These are phyloP conservation scores for Pediacus dermestoides DNA, from an alignment of 2,888 invertebrate genomes.

Conservation along the genomic window DNA sequence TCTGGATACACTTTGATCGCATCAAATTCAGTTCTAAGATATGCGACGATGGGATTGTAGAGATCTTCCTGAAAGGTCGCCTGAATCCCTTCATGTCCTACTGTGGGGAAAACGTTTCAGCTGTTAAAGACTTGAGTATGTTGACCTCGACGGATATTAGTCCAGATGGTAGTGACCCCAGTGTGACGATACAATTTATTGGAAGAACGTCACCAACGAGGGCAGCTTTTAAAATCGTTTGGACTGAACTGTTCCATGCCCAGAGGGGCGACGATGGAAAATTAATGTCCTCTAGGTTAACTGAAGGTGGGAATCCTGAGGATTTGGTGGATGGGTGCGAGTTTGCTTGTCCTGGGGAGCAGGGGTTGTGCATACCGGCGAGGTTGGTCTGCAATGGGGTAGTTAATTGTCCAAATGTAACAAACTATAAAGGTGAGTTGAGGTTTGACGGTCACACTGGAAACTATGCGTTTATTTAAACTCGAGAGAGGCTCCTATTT, in stretches of 20 bases:
- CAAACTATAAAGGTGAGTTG: constrained; percentile 53
- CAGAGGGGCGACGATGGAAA: constrained; percentile 81
- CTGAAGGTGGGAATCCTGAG: constrained; percentile 54
- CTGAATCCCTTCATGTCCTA: constrained; percentile 74
- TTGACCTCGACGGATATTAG: constrained; percentile 75
- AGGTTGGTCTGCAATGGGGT: constrained; percentile 83
- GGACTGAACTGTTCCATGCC: constrained; percentile 85
- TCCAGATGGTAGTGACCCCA: constrained; percentile 54
- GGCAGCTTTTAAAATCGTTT: constrained; percentile 83
- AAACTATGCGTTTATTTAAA: no score
- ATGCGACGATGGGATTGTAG: constrained; percentile 83
- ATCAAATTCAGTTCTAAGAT: constrained; percentile 80
- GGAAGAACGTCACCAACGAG: constrained; percentile 75
- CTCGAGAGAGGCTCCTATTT: no score
- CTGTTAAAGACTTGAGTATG: constrained; percentile 75
- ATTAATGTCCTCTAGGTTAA: constrained; percentile 69
- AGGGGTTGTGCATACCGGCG: constrained; percentile 78
- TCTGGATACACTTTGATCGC: constrained; percentile 84
- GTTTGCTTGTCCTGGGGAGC: constrained; percentile 83
- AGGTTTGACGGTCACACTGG: no score
- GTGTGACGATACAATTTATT: constrained; percentile 54
- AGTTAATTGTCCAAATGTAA: constrained; percentile 78
- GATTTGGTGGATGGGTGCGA: constrained; percentile 64
- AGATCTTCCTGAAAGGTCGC: constrained; percentile 61
- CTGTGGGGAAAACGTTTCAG: constrained; percentile 82